phyloP scores from a whole-genome alignment of 2,888 invertebrate genomes.

The Hypsopygia costalis region DNA sequence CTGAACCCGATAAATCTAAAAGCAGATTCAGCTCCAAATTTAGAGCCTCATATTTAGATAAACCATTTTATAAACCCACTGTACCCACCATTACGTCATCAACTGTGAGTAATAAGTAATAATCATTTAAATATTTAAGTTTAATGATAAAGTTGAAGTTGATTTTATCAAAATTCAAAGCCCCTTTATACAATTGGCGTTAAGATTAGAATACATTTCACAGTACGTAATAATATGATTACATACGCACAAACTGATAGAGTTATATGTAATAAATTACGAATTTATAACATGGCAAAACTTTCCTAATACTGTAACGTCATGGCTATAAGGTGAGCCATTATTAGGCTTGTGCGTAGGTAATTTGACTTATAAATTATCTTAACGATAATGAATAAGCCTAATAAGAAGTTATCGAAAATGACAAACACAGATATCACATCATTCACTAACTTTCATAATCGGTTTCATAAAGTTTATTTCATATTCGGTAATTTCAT shows the following conservation, averaged over 20 bases:
- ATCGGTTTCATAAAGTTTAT: not conserved
- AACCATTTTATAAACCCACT: conserved; percentile 82
- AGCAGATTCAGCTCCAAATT: conserved; percentile 82
- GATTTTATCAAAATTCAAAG: conserved; percentile 42
- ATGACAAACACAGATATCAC: too few relatives aligned
- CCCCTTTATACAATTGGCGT: conserved; percentile 75
- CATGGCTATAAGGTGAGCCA: too few relatives aligned
- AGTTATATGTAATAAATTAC: too few relatives aligned
- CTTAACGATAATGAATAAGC: too few relatives aligned
- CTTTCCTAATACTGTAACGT: too few relatives aligned
- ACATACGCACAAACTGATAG: not conserved
- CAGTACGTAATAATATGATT: not conserved
- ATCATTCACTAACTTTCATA: too few relatives aligned
- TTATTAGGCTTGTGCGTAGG: too few relatives aligned
- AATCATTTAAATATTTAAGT: not conserved
- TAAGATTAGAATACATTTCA: conserved; percentile 27
- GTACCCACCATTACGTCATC: conserved; percentile 81
- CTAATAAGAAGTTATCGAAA: not conserved
- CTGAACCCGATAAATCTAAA: conserved; percentile 68
- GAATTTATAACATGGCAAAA: too few relatives aligned
- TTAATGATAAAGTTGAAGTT: conserved; percentile 8
- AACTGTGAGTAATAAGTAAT: conserved; percentile 61
- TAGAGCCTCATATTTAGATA: conserved; percentile 72
- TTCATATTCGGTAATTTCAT: not conserved
- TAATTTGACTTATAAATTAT: too few relatives aligned